These are phyloP conservation scores for Venturia canescens DNA, from an alignment of 1,140 invertebrate species.

Conservation along the genomic window DNA sequence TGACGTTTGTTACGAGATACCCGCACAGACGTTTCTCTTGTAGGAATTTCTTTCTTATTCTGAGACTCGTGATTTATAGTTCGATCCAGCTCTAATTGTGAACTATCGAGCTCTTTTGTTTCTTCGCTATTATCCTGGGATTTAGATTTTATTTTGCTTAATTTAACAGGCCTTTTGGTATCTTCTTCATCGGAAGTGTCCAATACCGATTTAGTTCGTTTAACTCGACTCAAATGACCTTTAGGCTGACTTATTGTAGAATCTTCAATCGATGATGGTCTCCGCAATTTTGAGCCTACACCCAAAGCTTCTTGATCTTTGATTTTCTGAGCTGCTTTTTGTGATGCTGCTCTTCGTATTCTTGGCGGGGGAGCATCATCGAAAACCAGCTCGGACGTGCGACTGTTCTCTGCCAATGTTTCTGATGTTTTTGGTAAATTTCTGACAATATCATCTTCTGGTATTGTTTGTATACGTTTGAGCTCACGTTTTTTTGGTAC, in stretches of 20 bases:
- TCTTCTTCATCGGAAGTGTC: slow-evolving; percentile 23
- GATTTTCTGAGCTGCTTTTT: slow-evolving; percentile 64
- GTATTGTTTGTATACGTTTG: slow-evolving; percentile 68
- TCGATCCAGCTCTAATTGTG: not conserved
- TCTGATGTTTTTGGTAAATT: not conserved
- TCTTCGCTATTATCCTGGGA: not conserved
- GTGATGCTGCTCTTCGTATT: slow-evolving; percentile 62
- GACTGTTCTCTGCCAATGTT: not conserved
- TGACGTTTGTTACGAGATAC: not conserved
- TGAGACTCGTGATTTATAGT: too few relatives aligned
- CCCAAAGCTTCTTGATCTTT: slow-evolving; percentile 62
- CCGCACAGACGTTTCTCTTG: not conserved
- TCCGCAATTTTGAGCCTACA: slow-evolving; percentile 55
- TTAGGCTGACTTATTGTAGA: not conserved
- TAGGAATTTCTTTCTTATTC: not conserved
- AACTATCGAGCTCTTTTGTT: not conserved
- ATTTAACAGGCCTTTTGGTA: not conserved
- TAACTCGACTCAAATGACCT: slow-evolving; percentile 47
- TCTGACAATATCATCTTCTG: slow-evolving; percentile 62
- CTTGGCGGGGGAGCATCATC: slow-evolving; percentile 36
- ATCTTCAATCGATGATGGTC: slow-evolving; percentile 46
- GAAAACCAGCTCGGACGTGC: slow-evolving; percentile 20
- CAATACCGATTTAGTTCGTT: slow-evolving; percentile 39
- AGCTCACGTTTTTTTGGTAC: slow-evolving; percentile 54
- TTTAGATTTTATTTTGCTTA: slow-evolving; percentile 6